These are phyloP conservation scores for Oncorhynchus masou DNA, from an alignment of 2,113 vertebrate species.

Conservation along the genomic window DNA sequence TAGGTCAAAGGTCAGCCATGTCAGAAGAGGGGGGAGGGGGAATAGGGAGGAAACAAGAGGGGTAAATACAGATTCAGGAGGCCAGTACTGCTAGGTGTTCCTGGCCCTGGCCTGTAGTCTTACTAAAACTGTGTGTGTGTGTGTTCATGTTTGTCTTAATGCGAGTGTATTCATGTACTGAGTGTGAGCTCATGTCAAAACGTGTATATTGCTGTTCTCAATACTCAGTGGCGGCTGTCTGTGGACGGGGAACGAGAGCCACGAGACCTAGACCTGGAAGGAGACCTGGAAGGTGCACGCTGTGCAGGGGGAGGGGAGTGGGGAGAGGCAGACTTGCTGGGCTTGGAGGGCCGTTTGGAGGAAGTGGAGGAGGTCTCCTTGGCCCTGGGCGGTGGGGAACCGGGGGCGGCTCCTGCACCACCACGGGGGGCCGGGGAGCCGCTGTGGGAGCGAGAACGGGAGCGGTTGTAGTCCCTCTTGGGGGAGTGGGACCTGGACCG, in stretches of 20 bases:
- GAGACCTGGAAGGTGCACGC: constrained; percentile 75
- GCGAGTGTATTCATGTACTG: background rate
- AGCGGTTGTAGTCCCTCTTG: constrained; percentile 74
- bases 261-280: constrained; percentile 75
- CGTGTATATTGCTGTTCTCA: background rate
- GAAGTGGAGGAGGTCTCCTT: constrained; percentile 77
- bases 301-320: constrained; percentile 46
- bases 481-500: constrained; percentile 76
- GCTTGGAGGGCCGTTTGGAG: constrained; percentile 81
- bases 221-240: constrained; percentile 85
- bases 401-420: constrained; percentile 40
- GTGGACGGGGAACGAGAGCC: constrained; percentile 80
- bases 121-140: background rate
- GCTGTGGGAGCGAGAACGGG: constrained; percentile 71
- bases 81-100: constrained; percentile 15
- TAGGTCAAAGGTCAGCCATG: background rate
- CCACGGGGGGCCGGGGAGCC: constrained; percentile 71
- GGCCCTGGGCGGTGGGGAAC: constrained; percentile 77
- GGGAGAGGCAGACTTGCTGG: constrained; percentile 77
- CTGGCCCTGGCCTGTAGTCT: background rate
- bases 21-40: background rate
- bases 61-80: background rate
- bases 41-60: background rate
- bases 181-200: background rate
- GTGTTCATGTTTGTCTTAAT: background rate